These are phyloP conservation scores for Eledona agricola DNA, from an alignment of 2,888 invertebrate genomes.

Conservation along the genomic window DNA sequence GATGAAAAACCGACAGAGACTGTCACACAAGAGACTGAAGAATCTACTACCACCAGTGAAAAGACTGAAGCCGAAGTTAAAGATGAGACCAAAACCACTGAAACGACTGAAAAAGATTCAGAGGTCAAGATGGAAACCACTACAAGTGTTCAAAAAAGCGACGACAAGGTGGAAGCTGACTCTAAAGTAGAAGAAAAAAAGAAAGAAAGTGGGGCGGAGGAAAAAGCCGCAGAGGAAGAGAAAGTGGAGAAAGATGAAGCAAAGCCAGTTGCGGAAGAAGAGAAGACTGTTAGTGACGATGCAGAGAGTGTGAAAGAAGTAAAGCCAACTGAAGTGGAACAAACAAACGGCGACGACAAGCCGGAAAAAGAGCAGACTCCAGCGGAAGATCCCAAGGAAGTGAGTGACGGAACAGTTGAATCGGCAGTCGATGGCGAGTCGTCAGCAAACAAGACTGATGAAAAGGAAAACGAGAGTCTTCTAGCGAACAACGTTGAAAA, in stretches of 20 bases:
- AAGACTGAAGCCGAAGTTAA: conserved; percentile 14
- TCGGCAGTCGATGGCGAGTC: conserved; percentile 27
- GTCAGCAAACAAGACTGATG: conserved; percentile 48
- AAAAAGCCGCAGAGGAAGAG: conserved; percentile 37
- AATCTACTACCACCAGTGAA: conserved; percentile 11
- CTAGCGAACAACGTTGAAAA: conserved; percentile 53
- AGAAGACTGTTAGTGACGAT: too few relatives aligned
- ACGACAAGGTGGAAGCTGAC: neutral
- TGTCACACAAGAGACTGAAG: conserved; percentile 28
- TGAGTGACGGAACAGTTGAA: conserved; percentile 32
- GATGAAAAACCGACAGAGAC: conserved; percentile 29
- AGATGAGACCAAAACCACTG: conserved; percentile 5
- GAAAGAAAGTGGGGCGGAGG: conserved; percentile 24
- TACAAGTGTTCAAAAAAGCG: neutral
- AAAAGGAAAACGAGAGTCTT: conserved; percentile 62
- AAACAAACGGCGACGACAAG: conserved; percentile 41
- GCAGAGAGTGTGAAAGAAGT: neutral
- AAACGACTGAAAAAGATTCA: conserved; percentile 12
- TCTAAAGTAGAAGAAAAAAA: conserved; percentile 9
- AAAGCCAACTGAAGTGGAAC: neutral
- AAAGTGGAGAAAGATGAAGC: conserved; percentile 42
- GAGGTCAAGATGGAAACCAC: conserved; percentile 13
- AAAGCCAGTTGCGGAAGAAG: neutral
- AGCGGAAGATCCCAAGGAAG: neutral
- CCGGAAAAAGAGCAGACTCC: conserved; percentile 32